phyloP scores from a whole-genome alignment of 2,113 vertebrate genomes.

The Alosa alosa region DNA sequence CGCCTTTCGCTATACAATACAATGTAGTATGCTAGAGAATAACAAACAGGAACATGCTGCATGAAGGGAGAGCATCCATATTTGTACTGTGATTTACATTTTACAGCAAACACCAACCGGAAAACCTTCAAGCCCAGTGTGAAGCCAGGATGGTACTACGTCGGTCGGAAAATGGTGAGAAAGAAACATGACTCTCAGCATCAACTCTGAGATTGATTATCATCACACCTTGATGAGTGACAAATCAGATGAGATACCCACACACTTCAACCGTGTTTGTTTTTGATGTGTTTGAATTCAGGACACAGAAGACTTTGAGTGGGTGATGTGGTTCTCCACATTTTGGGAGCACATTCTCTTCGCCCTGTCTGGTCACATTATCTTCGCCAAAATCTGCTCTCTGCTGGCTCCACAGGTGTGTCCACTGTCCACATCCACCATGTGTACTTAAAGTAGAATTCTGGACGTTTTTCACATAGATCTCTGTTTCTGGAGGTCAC shows the following conservation, averaged over 20 bases:
- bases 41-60: background rate
- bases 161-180: constrained; percentile 93
- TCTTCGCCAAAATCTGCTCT: constrained; percentile 93
- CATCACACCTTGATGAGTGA: background rate
- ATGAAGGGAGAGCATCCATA: background rate
- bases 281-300: constrained; percentile 45
- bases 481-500: no score
- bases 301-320: constrained; percentile 91
- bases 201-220: background rate
- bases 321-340: constrained; percentile 97
- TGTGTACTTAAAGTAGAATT: constrained; percentile 42
- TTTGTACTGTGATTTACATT: background rate
- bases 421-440: constrained; percentile 33
- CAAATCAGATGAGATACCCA: background rate
- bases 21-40: background rate
- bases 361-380: constrained; percentile 85
- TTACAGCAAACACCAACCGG: constrained; percentile 81
- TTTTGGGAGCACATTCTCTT: constrained; percentile 90
- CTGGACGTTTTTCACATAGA: no score
- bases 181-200: background rate
- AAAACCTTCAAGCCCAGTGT: constrained; percentile 82
- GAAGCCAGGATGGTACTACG: constrained; percentile 88
- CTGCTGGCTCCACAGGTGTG: constrained; percentile 87
- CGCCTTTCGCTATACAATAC: no score
- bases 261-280: background rate